These are phyloP conservation scores for Lepidostoma basale DNA, from an alignment of 1,140 invertebrate genomes.

Conservation along the genomic window DNA sequence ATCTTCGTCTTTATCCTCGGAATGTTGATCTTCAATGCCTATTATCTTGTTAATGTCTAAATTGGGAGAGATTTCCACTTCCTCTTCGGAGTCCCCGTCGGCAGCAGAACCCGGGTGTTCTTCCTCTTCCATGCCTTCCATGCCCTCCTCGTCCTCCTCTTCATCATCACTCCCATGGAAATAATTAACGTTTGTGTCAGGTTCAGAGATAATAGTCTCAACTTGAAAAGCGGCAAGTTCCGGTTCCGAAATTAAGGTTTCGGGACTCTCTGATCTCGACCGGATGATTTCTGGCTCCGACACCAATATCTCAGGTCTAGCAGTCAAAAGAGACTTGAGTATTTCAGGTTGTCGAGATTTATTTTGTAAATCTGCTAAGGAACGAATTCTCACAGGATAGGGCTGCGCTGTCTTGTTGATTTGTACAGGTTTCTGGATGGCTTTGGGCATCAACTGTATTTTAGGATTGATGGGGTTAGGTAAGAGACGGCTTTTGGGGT, in stretches of 20 bases:
- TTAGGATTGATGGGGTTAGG: slow-evolving; percentile 57
- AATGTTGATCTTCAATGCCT: slow-evolving; percentile 45
- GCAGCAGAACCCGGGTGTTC: slow-evolving; percentile 30
- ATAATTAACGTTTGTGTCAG: slow-evolving; percentile 49
- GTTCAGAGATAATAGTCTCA: slow-evolving; percentile 57
- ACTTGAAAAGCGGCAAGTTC: slow-evolving; percentile 60
- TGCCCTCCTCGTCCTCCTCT: slow-evolving; percentile 19
- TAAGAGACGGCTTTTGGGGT: slow-evolving; percentile 56
- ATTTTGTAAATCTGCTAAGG: slow-evolving; percentile 23
- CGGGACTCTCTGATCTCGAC: slow-evolving; percentile 58
- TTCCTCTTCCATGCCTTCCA: slow-evolving; percentile 2
- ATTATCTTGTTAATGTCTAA: slow-evolving; percentile 45
- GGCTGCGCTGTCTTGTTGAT: background rate
- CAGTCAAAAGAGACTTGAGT: slow-evolving; percentile 56
- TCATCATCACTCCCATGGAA: background rate
- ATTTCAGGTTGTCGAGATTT: slow-evolving; percentile 55
- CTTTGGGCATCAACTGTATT: slow-evolving; percentile 54
- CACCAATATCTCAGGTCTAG: slow-evolving; percentile 55
- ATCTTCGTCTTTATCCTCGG: slow-evolving; percentile 29
- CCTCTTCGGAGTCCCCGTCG: slow-evolving; percentile 36
- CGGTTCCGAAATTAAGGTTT: slow-evolving; percentile 59
- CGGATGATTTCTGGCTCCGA: slow-evolving; percentile 56
- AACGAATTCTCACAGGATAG: slow-evolving; percentile 31
- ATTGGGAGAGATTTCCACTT: slow-evolving; percentile 31
- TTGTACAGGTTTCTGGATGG: slow-evolving; percentile 38